A percentile compares a stretch with the other conserved stretches of the same genome.
These are phyloP conservation scores for Cerastoderma edule DNA, from an alignment of 2,888 invertebrate genomes.

Conservation along the genomic window DNA sequence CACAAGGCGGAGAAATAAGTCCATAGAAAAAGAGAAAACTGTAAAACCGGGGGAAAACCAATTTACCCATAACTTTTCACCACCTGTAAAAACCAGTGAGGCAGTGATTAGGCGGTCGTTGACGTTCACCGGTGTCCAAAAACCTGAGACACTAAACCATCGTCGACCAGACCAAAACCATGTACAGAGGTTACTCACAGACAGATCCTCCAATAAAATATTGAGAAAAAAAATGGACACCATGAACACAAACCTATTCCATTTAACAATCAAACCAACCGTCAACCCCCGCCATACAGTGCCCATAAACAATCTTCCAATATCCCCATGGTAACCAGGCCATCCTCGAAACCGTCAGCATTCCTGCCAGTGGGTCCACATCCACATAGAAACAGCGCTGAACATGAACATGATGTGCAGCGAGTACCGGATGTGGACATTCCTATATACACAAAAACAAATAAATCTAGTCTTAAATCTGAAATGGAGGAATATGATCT, in stretches of 20 bases:
- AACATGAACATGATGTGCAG: constrained; percentile 34
- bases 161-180: constrained; percentile 24
- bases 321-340: constrained; percentile 16
- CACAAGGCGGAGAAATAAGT: constrained; percentile 54
- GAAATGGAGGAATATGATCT: constrained; percentile 78
- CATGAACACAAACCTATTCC: constrained; percentile 5
- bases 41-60: constrained; percentile 59
- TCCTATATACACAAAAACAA: constrained; percentile 59
- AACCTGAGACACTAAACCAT: constrained; percentile 34
- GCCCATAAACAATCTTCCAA: constrained; percentile 14
- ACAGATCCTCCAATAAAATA: constrained; percentile 32
- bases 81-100: constrained; percentile 62
- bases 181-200: not conserved
- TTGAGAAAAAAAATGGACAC: constrained; percentile 37
- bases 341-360: constrained; percentile 52
- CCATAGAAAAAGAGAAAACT: constrained; percentile 46
- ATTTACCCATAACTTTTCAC: constrained; percentile 71
- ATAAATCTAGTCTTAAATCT: constrained; percentile 59
- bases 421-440: constrained; percentile 56
- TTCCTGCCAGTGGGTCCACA: constrained; percentile 59
- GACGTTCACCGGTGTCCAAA: constrained; percentile 86
- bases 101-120: constrained; percentile 86
- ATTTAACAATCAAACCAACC: constrained; percentile 36
- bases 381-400: constrained; percentile 35
- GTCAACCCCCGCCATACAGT: constrained; percentile 17